Conservation (phyloP, 2,113 vertebrate genomes). For the Phaetusa simplex region DNA sequence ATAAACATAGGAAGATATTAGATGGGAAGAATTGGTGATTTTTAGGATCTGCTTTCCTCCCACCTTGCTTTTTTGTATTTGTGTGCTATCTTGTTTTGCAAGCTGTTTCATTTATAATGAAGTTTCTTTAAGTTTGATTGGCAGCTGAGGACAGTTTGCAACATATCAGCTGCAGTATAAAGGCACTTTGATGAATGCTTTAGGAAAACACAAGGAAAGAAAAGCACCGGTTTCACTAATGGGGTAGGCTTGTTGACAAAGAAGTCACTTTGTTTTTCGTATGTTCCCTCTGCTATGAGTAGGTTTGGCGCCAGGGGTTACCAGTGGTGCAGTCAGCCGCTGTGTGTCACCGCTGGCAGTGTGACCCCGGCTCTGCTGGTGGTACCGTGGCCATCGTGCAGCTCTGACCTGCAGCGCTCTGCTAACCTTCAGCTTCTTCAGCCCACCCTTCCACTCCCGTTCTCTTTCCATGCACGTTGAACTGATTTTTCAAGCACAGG, state of each 20-base stretch:
- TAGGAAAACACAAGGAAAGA: neutral
- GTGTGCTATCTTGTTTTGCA: neutral
- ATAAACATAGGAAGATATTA: neutral
- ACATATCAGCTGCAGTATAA: neutral
- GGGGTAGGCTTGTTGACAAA: neutral
- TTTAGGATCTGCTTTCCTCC: neutral
- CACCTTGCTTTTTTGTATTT: neutral
- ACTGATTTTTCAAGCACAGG: neutral
- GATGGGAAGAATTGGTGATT: neutral
- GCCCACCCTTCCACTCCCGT: too few relatives aligned
- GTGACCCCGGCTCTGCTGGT: neutral
- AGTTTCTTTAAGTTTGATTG: neutral
- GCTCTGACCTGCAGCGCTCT: too few relatives aligned
- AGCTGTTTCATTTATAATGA: neutral
- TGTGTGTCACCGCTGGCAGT: neutral
- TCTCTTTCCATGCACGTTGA: rapidly evolving
- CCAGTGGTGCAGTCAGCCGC: too few relatives aligned
- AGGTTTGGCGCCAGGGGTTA: neutral
- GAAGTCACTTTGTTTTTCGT: neutral
- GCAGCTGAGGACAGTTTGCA: neutral
- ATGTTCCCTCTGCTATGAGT: rapidly evolving
- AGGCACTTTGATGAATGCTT: neutral
- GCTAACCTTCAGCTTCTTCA: neutral
- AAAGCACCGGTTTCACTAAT: neutral
- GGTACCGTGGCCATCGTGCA: rapidly evolving